phyloP scores from a whole-genome alignment of 2,113 vertebrate genomes.

The Meles meles region DNA sequence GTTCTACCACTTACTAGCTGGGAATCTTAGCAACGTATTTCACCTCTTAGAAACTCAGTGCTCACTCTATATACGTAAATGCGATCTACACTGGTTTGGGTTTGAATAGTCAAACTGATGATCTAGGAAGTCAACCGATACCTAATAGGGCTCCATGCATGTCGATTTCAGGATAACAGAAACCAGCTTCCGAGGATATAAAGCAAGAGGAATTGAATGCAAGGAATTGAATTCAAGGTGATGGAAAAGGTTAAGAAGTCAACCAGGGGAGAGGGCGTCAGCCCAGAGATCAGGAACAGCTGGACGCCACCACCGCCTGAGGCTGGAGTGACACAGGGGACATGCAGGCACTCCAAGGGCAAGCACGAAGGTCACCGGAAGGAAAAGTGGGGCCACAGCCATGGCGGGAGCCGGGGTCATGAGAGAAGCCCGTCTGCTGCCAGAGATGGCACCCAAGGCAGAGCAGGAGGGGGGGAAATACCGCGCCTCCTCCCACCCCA shows the following conservation, averaged over 20 bases:
- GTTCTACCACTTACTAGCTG: not conserved
- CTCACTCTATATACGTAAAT: not conserved
- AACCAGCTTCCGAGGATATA: not conserved
- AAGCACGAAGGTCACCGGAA: not conserved
- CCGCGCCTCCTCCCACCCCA: not conserved
- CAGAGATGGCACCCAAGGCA: not conserved
- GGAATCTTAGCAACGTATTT: not conserved
- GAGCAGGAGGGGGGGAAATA: not conserved
- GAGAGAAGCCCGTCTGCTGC: not conserved
- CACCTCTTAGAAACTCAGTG: not conserved
- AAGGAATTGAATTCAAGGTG: not conserved
- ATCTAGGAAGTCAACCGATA: not conserved
- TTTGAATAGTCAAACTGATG: not conserved
- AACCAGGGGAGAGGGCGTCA: not conserved
- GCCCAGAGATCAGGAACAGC: not conserved
- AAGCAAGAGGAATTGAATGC: not conserved
- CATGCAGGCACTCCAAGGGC: not conserved
- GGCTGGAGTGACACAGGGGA: not conserved
- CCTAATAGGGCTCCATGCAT: not conserved
- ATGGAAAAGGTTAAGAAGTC: not conserved
- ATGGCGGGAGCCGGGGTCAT: not conserved
- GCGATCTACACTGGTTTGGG: not conserved
- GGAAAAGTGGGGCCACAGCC: not conserved
- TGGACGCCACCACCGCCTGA: not conserved
- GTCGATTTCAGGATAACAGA: not conserved